Evolutionary conservation across 1,140 invertebrate species (phyloP).

Genomic region (Meloidogyne floridensis): DNA sequence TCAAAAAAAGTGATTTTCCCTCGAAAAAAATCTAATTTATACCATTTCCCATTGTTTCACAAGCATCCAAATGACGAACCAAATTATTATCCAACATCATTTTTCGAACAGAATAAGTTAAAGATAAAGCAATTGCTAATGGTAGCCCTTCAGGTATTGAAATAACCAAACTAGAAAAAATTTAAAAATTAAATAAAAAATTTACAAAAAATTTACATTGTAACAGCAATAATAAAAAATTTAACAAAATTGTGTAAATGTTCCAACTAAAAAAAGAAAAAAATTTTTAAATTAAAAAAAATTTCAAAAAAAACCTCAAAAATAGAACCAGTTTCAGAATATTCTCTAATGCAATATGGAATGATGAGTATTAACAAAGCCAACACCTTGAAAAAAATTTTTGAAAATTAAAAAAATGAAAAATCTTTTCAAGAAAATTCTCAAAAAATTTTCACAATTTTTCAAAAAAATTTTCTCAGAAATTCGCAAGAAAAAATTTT

Average conservation of each 20-base stretch:
- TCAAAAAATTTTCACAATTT: too few relatives aligned
- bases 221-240: conserved; percentile 78
- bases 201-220: conserved; percentile 37
- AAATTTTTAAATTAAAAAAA: background rate
- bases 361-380: conserved; percentile 60
- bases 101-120: conserved; percentile 67
- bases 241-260: conserved; percentile 40
- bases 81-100: conserved; percentile 67
- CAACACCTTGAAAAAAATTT: conserved; percentile 36
- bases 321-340: conserved; percentile 37
- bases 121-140: conserved; percentile 63
- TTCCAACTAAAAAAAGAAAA: background rate
- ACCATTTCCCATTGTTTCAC: conserved; percentile 66
- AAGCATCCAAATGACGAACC: conserved; percentile 65
- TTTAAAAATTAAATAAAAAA: background rate
- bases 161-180: conserved; percentile 53
- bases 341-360: conserved; percentile 61
- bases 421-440: too few relatives aligned
- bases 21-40: background rate
- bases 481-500: too few relatives aligned
- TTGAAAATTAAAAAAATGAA: background rate
- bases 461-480: too few relatives aligned
- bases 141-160: conserved; percentile 66
- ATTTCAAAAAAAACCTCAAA: conserved; percentile 9
- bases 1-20: too few relatives aligned